Base-by-base conservation (phyloP, 92 coral and sea anemone genomes). In the Zoanthus sociatus region DNA sequence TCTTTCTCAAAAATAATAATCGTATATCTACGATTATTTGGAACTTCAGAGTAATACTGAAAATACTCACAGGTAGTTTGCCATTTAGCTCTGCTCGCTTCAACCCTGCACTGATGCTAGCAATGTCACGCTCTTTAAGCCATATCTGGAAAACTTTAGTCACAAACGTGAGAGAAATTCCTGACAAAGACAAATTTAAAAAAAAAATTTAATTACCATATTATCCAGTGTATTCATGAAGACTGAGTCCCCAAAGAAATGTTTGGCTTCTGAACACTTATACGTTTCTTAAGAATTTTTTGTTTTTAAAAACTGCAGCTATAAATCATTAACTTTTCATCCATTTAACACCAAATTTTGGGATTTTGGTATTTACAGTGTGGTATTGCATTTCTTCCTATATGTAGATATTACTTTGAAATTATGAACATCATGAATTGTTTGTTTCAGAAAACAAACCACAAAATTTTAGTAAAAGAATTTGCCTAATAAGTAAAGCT, bases 1-100 rank as follows among this genome's bases (percentile, higher is more conserved):
- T 26, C 26, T 26, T 61, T 61, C 68, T 18, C 21, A 61, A 15
- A 14, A 61, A 5, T 9, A 48, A 48, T 5, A 48, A 55, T 37
- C 12, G 3, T 76, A 18, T 45, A 26, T 0, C 0, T 26, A 26
- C 26, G 26, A 26, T 26, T 26, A 26, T 26, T 0, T 26, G 26
- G 26, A 26, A 26, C 26, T 26, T 26, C 26, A 26, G 26, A 26
- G 0, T 55, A 20, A 63, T 9, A 20, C 64, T 17, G 69, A 7
- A 63, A 63, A 1, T 9, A 90, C 90, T 82, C 75, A 97, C 99
- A 90, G 93, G 76, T 42, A 97, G 88, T 84, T 88, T 97, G 86
- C 92, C 93, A 73, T 95, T 98, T 89, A 97, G 82, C 88, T 97
- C 99, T 66, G 98, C 98, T 77, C 94, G 95, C 73, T 93, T 95